Percentiles rank a stretch among this genome's conserved stretches.
phyloP scores from a whole-genome alignment of 2,113 vertebrate genomes.

The Mus spicilegus region DNA sequence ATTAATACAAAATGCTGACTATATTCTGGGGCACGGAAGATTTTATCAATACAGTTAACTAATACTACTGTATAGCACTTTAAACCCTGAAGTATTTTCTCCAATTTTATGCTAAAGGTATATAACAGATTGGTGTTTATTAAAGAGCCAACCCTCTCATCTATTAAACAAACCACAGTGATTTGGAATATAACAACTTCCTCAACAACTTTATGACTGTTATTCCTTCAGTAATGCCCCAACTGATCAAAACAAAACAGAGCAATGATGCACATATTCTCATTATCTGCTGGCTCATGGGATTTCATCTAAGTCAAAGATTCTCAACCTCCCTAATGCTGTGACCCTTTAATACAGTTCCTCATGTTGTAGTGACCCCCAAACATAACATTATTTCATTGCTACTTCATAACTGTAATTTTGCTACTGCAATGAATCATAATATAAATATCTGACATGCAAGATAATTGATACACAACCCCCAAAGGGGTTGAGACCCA shows the following conservation, averaged over 20 bases:
- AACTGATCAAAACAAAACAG: conserved; percentile 67
- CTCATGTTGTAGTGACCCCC: background rate
- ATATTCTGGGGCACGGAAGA: background rate
- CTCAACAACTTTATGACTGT: conserved; percentile 37
- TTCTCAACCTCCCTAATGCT: background rate
- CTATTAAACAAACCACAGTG: conserved; percentile 33
- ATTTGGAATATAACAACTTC: conserved; percentile 38
- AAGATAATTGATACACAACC: background rate
- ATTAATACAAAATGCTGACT: conserved; percentile 40
- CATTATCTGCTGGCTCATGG: conserved; percentile 32
- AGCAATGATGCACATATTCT: conserved; percentile 28
- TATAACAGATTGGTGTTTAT: conserved; percentile 34
- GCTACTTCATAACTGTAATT: background rate
- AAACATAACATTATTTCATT: background rate
- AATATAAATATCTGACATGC: background rate
- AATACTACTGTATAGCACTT: background rate
- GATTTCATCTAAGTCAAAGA: conserved; percentile 2
- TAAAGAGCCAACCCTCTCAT: background rate
- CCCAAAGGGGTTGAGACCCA: background rate
- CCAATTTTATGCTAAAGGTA: conserved; percentile 33
- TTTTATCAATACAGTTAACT: background rate
- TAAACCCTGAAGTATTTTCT: conserved; percentile 27
- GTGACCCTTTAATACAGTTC: background rate
- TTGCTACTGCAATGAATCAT: background rate
- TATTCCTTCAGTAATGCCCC: conserved; percentile 10